Base-by-base conservation (phyloP, 1,140 invertebrate species). In the Galleria mellonella region DNA sequence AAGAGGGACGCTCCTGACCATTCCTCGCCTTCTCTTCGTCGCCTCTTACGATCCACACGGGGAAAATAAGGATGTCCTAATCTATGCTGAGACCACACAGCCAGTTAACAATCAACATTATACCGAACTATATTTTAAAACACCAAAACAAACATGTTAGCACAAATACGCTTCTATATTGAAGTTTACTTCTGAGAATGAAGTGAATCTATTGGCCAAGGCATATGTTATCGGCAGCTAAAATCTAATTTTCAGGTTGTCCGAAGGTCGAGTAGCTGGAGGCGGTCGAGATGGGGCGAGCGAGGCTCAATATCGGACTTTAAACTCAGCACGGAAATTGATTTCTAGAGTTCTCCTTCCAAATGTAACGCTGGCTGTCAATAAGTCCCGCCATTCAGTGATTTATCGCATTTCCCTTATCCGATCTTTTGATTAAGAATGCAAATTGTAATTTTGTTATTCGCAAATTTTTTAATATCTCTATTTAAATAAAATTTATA, bases 201-300 rank as follows among this genome's bases (percentile, higher is more conserved):
- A 23, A 23, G 17, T 3, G 6, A 23, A 23, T 23, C 17, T 41
- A 45, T 41, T 48, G 41, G 27, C 14, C 47, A 30, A 50, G 47
- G 43, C 51, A 56, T 52, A 50, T 62, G 56, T 64, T 55, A 45
- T 36, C 41, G 39, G 50, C 64, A 72, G 57, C 33, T 52, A 55
- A 57, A 73, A 73, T 74, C 56, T 64, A 70, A 74, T 74, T 71
- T 72, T 61, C 60, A 73, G 56, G 45, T 59, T 61, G 60, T 71
- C 62, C 63, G 53, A 66, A 58, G 62, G 51, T 48, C 47, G 48
- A 31, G 43, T 57, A 42, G 62, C 60, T 62, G 17, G 49, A 39
- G 47, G 55, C 47, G 42, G 17, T 6, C 2, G 17, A 23, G 17
- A 23, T 23, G 17, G 17, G 17, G 17, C 6, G 39, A 1, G 31